A percentile compares a stretch with the other conserved stretches of the same genome.
Evolutionary conservation across 2,113 vertebrate genomes (phyloP).

Genomic region (Notiomystis cincta): DNA sequence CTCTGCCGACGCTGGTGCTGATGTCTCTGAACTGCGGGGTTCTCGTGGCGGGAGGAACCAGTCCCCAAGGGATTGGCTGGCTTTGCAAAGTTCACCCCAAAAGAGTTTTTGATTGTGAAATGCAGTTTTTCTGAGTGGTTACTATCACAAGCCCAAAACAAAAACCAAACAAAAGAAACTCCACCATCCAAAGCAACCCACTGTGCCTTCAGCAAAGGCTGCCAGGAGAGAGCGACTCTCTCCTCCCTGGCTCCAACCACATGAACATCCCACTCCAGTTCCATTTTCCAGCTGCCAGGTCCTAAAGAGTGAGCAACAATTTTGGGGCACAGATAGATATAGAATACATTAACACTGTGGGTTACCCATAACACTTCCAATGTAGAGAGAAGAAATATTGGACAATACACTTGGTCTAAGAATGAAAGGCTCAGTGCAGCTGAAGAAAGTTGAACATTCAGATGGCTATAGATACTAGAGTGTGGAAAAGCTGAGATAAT

Average conservation of each 20-base stretch:
- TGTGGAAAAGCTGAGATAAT: not conserved
- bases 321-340: not conserved
- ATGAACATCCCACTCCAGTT: fast-evolving
- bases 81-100: not conserved
- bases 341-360: not conserved
- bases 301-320: not conserved
- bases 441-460: not conserved
- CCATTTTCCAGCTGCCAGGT: not conserved
- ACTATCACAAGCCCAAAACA: not conserved
- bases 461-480: not conserved
- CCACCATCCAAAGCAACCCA: not conserved
- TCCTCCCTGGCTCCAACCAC: not conserved
- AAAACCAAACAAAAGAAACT: not conserved
- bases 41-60: fast-evolving
- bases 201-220: not conserved
- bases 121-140: not conserved
- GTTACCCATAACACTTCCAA: not conserved
- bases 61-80: fast-evolving
- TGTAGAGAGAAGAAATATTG: not conserved
- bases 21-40: not conserved
- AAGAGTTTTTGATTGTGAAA: not conserved
- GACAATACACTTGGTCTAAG: not conserved
- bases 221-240: not conserved
- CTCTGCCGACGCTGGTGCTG: not conserved
- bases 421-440: not conserved